A percentile compares a stretch with the other conserved stretches of the same genome.
Conservation (phyloP, 2,888 invertebrate genomes). For the Campoletis raptor region DNA sequence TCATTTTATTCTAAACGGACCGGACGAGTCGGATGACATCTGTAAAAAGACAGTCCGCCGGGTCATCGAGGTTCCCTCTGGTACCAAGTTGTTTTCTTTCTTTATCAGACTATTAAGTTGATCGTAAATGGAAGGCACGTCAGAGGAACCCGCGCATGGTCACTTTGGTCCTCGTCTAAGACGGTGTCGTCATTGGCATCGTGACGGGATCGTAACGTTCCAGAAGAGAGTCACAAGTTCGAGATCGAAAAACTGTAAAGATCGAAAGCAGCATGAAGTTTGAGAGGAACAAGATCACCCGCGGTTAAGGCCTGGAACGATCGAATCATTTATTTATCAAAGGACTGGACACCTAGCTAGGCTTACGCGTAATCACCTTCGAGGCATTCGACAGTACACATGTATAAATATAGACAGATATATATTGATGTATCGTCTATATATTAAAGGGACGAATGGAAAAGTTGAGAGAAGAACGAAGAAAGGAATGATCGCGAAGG, state of each 20-base stretch:
- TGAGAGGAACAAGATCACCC: conserved; percentile 72
- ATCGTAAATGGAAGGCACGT: conserved; percentile 74
- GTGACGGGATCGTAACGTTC: conserved; percentile 9
- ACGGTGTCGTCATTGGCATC: conserved; percentile 20
- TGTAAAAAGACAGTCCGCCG: conserved; percentile 65
- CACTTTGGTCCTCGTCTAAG: conserved; percentile 56
- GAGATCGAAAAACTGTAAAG: conserved; percentile 58
- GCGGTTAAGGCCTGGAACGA: conserved; percentile 63
- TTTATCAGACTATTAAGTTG: conserved; percentile 79
- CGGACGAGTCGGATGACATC: conserved; percentile 9
- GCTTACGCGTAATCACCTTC: conserved; percentile 37
- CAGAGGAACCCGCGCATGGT: conserved; percentile 72
- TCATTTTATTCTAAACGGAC: neutral
- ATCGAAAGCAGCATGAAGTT: conserved; percentile 69
- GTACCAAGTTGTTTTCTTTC: conserved; percentile 72
- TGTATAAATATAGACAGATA: neutral
- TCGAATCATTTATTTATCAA: conserved; percentile 68
- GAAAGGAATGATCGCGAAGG: conserved; percentile 35
- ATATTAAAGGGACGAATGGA: neutral
- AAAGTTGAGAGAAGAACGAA: neutral
- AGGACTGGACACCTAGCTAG: conserved; percentile 37
- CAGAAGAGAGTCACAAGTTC: conserved; percentile 16
- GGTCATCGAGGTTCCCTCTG: conserved; percentile 67
- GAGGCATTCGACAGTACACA: conserved; percentile 22
- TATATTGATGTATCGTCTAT: neutral